Evolutionary conservation across 2,888 invertebrate species (phyloP), one percentile per base, ranked within the genome.

Genomic region (Meganola albula): DNA sequence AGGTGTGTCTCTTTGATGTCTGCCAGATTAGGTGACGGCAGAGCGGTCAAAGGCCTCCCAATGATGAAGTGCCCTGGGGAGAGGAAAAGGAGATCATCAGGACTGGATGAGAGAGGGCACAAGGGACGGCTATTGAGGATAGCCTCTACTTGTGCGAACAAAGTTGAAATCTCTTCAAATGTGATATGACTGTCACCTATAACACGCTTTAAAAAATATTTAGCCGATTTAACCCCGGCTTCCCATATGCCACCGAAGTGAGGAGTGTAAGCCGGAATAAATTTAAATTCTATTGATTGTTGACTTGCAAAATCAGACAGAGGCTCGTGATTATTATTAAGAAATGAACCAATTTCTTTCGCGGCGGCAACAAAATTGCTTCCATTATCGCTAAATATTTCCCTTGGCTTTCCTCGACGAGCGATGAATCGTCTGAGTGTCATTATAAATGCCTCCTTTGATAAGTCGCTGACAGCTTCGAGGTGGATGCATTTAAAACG

Each of bases 61-160:
- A 49, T 46, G 3, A 46, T 11, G 20, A 50, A 51, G 42, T 54
- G 49, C 10, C 48, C 48, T 22, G 48, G 50, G 12, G 48, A 28
- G 5, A 52, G 31, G 27, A 37, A 34, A 3, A 37, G 40, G 26
- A 42, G 28, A 18, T 54, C 48, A 21, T 48, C 18, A 24, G 48
- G 47, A 22, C 24, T 31, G 7, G 45, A 40, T 3, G 48, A 49
- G 8, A 54, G 6, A 9, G 50, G 51, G 27, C 35, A 45, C 22
- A 54, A 31, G 12, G 49, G 54, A 18, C 51, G 48, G n/a, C 44
- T 44, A 22, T 48, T 54, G 3, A 49, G 28, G 10, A 47, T 40
- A 2, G 49, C 40, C 24, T 48, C 48, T 21, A 52, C 40, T 26
- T 34, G 34, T 26, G 32, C 37, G 12, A 37, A 37, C 12, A 37